Evolutionary conservation across 2,888 invertebrate species (phyloP).

Genomic region (Leptogaster cylindrica): DNA sequence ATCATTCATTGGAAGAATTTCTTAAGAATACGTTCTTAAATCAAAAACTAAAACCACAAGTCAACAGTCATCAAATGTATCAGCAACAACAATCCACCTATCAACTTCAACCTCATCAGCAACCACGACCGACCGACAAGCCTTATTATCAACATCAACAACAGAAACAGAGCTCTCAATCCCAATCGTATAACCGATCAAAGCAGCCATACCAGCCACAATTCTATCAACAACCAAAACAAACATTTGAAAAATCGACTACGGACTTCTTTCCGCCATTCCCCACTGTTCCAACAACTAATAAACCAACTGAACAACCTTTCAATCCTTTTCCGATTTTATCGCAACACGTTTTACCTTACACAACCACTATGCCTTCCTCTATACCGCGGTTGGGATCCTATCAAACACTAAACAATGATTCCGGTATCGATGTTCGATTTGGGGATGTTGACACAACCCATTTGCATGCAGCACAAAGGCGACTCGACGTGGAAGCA

Average conservation of each 20-base stretch:
- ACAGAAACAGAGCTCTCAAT: too few relatives aligned
- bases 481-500: conserved; percentile 34
- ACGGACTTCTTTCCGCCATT: conserved; percentile 55
- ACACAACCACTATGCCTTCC: neutral
- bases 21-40: neutral
- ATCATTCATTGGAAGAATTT: conserved; percentile 22
- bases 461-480: too few relatives aligned
- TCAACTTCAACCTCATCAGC: conserved; percentile 25
- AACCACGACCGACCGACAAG: conserved; percentile 40
- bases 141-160: conserved; percentile 48
- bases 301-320: neutral
- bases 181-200: too few relatives aligned
- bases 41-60: conserved; percentile 34
- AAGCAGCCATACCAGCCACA: too few relatives aligned
- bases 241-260: too few relatives aligned
- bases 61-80: conserved; percentile 31
- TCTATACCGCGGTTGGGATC: neutral
- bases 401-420: neutral
- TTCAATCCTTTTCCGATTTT: too few relatives aligned
- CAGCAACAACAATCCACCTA: conserved; percentile 41
- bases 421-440: neutral
- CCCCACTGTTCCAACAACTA: conserved; percentile 42
- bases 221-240: conserved; percentile 52
- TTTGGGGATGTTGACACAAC: neutral
- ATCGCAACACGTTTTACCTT: neutral